Percentiles rank a stretch among this genome's conserved stretches.
phyloP scores from a whole-genome alignment of 2,113 vertebrate genomes.

The Triplophysa siluroides region DNA sequence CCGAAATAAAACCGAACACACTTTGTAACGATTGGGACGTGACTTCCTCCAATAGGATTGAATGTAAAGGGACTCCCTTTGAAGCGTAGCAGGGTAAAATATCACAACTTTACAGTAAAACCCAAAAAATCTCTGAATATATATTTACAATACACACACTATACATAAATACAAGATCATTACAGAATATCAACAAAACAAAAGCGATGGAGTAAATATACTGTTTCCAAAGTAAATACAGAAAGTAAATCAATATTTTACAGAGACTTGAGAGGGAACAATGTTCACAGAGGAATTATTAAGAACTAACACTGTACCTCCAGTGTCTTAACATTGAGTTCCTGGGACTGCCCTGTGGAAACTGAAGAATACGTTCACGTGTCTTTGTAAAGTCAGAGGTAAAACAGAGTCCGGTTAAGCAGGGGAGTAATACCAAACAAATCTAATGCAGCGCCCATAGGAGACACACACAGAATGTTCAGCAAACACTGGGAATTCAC shows the following conservation, averaged over 20 bases:
- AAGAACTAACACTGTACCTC: conserved; percentile 50
- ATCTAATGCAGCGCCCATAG: conserved; percentile 51
- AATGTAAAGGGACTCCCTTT: conserved; percentile 89
- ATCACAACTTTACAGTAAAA: conserved; percentile 92
- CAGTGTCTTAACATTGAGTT: conserved; percentile 55
- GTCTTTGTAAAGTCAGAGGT: conserved; percentile 33
- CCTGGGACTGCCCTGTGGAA: conserved; percentile 36
- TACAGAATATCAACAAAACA: conserved; percentile 98
- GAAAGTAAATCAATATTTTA: conserved; percentile 74
- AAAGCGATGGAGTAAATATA: conserved; percentile 91
- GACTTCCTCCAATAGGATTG: conserved; percentile 87
- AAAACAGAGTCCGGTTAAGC: conserved; percentile 20
- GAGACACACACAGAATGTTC: conserved; percentile 62
- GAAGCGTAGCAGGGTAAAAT: conserved; percentile 84
- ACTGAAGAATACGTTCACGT: conserved; percentile 54
- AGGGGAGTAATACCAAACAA: conserved; percentile 42
- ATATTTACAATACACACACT: conserved; percentile 99
- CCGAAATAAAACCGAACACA: conserved; percentile 74
- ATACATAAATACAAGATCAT: conserved; percentile 99
- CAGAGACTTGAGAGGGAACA: conserved; percentile 51
- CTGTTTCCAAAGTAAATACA: conserved; percentile 81
- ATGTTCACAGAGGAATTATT: conserved; percentile 60
- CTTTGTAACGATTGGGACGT: conserved; percentile 87
- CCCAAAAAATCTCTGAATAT: conserved; percentile 90
- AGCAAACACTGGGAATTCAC: conserved; percentile 39